Percentiles rank a stretch among this genome's conserved stretches.
phyloP scores from a whole-genome alignment of 2,113 vertebrate genomes.

The Dasyurus viverrinus region DNA sequence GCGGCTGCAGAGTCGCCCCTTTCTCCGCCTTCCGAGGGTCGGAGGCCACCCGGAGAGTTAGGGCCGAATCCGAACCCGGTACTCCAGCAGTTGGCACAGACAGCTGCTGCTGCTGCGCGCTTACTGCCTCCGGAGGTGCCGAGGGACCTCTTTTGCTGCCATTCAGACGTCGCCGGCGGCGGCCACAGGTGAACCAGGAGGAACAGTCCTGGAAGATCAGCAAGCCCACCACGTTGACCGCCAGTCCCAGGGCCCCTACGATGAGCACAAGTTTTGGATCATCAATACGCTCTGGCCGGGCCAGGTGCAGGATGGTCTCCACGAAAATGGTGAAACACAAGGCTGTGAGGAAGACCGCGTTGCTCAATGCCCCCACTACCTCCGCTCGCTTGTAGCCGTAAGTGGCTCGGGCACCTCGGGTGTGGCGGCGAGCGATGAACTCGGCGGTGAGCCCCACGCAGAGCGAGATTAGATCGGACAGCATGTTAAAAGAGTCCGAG shows the following conservation, averaged over 20 bases:
- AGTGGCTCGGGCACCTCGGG: constrained; percentile 77
- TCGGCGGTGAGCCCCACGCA: constrained; percentile 86
- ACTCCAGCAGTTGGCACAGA: background rate
- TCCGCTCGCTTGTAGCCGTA: constrained; percentile 88
- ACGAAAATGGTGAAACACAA: constrained; percentile 87
- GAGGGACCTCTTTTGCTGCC: background rate
- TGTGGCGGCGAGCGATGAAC: constrained; percentile 81
- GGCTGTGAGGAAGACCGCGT: constrained; percentile 88
- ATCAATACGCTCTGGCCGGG: constrained; percentile 83
- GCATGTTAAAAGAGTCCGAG: constrained; percentile 93
- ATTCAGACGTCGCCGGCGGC: background rate
- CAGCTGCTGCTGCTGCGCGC: background rate
- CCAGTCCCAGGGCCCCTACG: constrained; percentile 88
- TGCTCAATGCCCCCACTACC: constrained; percentile 89
- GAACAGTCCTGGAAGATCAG: constrained; percentile 89
- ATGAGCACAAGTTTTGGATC: constrained; percentile 86
- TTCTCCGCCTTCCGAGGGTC: background rate
- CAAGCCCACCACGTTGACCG: constrained; percentile 89
- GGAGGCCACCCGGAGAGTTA: background rate
- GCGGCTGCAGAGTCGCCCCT: constrained; percentile 49
- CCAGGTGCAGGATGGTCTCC: constrained; percentile 87
- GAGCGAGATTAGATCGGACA: constrained; percentile 90
- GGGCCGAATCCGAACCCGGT: background rate
- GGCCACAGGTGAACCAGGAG: constrained; percentile 67
- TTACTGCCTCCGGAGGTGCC: accelerated